Evolutionary conservation across 2,113 vertebrate genomes (phyloP).

Genomic region (Girardinichthys multiradiatus): DNA sequence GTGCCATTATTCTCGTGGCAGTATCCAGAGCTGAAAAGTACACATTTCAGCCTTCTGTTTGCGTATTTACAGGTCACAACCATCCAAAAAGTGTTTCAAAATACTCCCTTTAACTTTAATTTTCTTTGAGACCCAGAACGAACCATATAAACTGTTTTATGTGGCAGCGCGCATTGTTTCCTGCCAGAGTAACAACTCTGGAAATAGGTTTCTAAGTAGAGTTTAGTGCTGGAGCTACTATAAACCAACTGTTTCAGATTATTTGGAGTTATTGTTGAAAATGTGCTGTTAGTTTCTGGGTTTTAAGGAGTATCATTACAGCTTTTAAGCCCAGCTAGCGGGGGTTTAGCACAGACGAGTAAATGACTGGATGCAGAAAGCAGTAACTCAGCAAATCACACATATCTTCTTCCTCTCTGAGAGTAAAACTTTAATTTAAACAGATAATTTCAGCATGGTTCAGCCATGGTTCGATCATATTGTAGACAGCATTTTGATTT

Average conservation of each 20-base stretch:
- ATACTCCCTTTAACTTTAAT: conserved; percentile 17
- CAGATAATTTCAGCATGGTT: conserved; percentile 20
- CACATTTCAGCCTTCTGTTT: conserved; percentile 21
- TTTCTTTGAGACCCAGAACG: conserved; percentile 18
- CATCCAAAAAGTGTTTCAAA: conserved; percentile 21
- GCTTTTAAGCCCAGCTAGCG: not conserved
- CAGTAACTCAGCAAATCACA: conserved; percentile 22
- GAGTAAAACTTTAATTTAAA: conserved; percentile 2
- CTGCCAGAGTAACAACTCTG: conserved; percentile 44
- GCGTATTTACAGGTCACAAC: conserved; percentile 31
- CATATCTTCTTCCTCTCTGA: not conserved
- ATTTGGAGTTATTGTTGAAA: not conserved
- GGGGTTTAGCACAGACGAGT: not conserved
- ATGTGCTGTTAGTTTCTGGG: not conserved
- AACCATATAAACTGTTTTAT: conserved; percentile 28
- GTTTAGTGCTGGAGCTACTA: conserved; percentile 23
- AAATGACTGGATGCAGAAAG: conserved; percentile 26
- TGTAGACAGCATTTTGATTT: conserved; percentile 19
- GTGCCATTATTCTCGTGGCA: conserved; percentile 19
- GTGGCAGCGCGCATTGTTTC: conserved; percentile 40
- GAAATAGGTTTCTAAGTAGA: conserved; percentile 42
- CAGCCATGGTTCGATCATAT: conserved; percentile 10
- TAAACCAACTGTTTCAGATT: conserved; percentile 42
- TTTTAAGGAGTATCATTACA: not conserved
- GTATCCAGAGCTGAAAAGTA: conserved; percentile 38